Conservation (phyloP, 2,888 invertebrate genomes). For the Alentia gelatinosa region DNA sequence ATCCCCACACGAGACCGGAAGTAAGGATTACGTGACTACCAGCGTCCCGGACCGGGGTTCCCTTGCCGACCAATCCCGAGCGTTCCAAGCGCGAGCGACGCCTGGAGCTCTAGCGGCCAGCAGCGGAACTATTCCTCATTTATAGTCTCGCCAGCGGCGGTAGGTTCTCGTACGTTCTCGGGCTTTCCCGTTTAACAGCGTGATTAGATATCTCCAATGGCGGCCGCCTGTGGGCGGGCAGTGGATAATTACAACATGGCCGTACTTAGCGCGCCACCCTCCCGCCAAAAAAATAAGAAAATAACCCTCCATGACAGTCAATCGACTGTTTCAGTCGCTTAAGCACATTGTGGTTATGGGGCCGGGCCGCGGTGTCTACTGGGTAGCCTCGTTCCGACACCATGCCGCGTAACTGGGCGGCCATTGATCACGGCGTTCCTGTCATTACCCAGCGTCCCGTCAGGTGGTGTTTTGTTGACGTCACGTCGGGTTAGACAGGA, state of each 20-base stretch:
- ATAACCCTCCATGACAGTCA: background rate
- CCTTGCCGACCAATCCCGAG: background rate
- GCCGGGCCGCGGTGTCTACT: too few species aligned
- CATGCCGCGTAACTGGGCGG: background rate
- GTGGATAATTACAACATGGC: slow-evolving; percentile 18
- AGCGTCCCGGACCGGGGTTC: background rate
- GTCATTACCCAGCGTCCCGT: background rate
- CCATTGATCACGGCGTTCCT: background rate
- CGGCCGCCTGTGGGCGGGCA: background rate
- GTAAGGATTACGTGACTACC: background rate
- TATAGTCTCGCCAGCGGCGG: background rate
- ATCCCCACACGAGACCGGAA: background rate
- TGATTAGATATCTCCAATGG: slow-evolving; percentile 30
- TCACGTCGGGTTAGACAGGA: background rate
- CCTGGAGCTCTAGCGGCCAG: background rate
- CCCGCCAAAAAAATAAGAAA: background rate
- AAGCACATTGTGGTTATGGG: background rate
- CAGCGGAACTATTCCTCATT: slow-evolving; percentile 19
- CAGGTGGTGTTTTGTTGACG: background rate
- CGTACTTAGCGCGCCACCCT: background rate
- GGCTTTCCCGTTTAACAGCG: slow-evolving; percentile 5
- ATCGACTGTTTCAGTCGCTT: background rate
- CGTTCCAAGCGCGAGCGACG: background rate
- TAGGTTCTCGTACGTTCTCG: background rate
- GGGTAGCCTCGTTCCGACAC: background rate